Conservation (phyloP, 2,113 vertebrate genomes). For the Austrofundulus limnaeus region DNA sequence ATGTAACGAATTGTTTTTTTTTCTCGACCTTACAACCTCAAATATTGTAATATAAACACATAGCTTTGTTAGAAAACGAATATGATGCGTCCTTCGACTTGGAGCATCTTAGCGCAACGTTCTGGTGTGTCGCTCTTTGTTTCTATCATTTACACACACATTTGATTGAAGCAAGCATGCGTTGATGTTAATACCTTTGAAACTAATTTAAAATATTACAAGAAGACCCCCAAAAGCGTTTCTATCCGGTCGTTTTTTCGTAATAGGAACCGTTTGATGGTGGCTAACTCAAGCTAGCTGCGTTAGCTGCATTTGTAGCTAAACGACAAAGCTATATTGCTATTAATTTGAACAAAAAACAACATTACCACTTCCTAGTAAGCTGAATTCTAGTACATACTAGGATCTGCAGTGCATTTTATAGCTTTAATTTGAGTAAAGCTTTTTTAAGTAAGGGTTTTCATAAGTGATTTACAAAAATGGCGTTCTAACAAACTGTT, state of each 20-base stretch:
- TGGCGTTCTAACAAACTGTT: no score
- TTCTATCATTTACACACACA: background rate
- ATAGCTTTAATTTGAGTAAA: background rate
- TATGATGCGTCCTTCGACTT: background rate
- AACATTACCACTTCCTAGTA: background rate
- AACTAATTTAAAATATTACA: fast-evolving
- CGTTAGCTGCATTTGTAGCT: background rate
- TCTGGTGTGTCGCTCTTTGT: constrained; percentile 35
- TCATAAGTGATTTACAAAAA: background rate
- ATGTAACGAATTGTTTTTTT: fast-evolving
- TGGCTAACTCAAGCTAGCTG: constrained; percentile 35
- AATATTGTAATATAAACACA: no score
- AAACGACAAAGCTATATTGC: background rate
- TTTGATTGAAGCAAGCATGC: background rate
- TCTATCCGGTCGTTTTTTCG: background rate
- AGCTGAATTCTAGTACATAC: no score
- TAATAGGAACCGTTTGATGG: background rate
- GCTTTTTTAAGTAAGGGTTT: background rate
- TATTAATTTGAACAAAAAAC: background rate
- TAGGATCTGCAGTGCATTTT: no score
- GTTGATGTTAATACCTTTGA: fast-evolving
- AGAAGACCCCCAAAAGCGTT: background rate
- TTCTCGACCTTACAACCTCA: no score
- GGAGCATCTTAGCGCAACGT: background rate
- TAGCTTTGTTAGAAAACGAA: background rate